Evolutionary conservation across 2,888 invertebrate species (phyloP).

Genomic region (Adineta ricciae): DNA sequence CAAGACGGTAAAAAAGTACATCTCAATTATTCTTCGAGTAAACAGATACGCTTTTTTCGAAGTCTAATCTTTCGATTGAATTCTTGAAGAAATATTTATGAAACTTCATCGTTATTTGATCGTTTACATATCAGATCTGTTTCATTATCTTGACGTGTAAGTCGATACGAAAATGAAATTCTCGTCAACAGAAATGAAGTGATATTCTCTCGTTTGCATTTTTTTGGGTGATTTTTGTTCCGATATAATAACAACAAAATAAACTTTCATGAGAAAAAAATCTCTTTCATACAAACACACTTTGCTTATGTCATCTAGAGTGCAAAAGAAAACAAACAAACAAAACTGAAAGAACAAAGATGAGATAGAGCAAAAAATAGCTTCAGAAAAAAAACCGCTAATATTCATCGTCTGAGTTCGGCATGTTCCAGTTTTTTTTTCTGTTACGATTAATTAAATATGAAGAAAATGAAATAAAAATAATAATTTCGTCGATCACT

Average conservation of each 20-base stretch:
- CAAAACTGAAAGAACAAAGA: background rate
- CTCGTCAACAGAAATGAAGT: background rate
- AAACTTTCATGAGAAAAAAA: background rate
- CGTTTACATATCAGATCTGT: background rate
- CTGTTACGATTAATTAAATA: background rate
- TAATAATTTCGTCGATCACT: background rate
- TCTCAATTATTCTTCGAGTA: background rate
- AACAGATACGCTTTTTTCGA: background rate
- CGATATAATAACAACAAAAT: constrained; percentile 3
- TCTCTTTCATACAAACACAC: background rate
- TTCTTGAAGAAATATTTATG: background rate
- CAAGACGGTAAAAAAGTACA: no score
- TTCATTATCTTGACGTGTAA: background rate
- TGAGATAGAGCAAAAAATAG: background rate
- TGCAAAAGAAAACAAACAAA: background rate
- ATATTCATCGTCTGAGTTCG: background rate
- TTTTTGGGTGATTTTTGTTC: background rate
- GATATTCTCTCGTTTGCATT: background rate
- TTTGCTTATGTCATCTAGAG: background rate
- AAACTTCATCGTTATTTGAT: background rate
- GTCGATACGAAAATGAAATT: background rate
- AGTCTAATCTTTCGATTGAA: background rate
- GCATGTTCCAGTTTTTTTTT: background rate
- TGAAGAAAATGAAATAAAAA: background rate
- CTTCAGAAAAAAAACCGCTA: background rate